Base-by-base conservation (phyloP, 2,797 vertebrate genomes). In the Avahi laniger region DNA sequence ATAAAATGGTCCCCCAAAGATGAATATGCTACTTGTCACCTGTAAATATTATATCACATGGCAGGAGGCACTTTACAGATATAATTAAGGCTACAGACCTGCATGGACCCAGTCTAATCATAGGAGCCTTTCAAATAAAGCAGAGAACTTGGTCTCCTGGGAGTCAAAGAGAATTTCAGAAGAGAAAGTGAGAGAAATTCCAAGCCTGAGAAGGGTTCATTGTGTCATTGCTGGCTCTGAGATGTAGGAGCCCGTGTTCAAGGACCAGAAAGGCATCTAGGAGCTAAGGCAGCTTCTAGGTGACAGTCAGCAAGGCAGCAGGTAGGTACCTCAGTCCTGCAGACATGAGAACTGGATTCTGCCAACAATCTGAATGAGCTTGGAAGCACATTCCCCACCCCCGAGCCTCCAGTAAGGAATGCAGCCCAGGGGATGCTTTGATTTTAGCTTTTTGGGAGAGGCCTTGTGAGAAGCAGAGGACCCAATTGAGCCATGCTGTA, bases 261-360 rank as follows among this genome's bases (percentile, higher is more conserved):
- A 10, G 17, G 59, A 80, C 28, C n/a, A 61, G 18, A 75, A 24
- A 84, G 50, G 20, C 61, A 24, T 63, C 38, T 5, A 15, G 41
- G 43, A 72, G 48, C 28, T 57, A 70, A 73, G 57, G 61, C 26
- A 63, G 43, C 41, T 38, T 33, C 41, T 28, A 67, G 33, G 67
- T 46, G 70, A 38, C 54, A 11, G 4, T 59, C n/a, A 67, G 33
- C 18, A 35, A 65, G 72, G 72, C 70, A 67, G 15, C 1, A 43
- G n/a, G n/a, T 4, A 43, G n/a, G n/a, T 4, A 1, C 61, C n/a
- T 33, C 5, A 0, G 0, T 70, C 15, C 35, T 67, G 15, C 10
- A 69, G 61, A 67, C n/a, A 3, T 14, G 73, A 46, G 48, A 78
- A 11, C 9, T 61, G 43, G 22, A 33, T 84, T 96, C 76, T 80